Evolutionary conservation across 2,888 invertebrate genomes (phyloP).

Genomic region (Acanthoscelides obtectus): DNA sequence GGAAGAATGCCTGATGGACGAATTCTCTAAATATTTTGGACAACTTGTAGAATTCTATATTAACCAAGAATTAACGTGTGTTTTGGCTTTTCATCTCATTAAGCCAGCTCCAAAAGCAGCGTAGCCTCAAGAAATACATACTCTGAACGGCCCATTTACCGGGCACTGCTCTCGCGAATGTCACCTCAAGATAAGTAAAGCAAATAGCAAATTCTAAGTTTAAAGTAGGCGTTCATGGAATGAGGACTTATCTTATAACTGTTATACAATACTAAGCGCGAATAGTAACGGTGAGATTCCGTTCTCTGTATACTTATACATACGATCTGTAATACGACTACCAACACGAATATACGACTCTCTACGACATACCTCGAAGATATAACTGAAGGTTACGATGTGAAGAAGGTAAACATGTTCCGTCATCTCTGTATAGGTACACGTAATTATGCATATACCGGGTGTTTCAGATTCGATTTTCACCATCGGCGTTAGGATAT

Average conservation of each 20-base stretch:
- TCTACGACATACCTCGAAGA: neutral
- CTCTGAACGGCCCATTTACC: neutral
- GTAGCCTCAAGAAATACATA: neutral
- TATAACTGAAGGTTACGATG: neutral
- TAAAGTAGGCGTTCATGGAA: neutral
- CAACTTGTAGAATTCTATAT: neutral
- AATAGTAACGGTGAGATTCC: neutral
- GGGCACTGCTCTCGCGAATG: neutral
- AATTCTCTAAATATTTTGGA: too few relatives aligned
- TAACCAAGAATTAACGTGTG: neutral
- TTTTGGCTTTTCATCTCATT: too few relatives aligned
- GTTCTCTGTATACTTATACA: neutral
- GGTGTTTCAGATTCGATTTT: too few relatives aligned
- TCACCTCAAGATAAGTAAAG: neutral
- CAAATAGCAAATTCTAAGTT: neutral
- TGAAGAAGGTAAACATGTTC: neutral
- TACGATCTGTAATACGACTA: neutral
- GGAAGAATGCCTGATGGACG: too few relatives aligned
- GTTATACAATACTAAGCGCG: neutral
- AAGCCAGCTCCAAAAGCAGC: too few relatives aligned
- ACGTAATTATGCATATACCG: neutral
- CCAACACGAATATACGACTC: neutral
- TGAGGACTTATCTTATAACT: neutral
- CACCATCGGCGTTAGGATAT: too few relatives aligned
- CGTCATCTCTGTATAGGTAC: neutral